phyloP scores from a whole-genome alignment of 2,797 vertebrate species.

The Trichosurus vulpecula region DNA sequence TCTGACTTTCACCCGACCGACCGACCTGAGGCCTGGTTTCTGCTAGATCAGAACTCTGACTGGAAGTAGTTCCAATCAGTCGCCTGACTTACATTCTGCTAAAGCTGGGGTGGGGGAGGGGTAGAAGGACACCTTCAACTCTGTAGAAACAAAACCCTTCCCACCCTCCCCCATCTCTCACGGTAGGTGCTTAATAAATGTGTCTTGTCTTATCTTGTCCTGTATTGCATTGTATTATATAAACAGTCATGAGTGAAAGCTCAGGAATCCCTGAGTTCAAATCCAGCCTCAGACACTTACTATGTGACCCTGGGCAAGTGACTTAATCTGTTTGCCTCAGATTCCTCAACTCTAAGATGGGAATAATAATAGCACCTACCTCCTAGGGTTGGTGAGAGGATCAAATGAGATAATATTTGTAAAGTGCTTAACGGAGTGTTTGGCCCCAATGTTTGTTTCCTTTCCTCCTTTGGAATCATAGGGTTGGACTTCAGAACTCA shows the following conservation, averaged over 20 bases:
- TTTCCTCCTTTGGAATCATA: too few relatives aligned
- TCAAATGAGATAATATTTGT: not conserved
- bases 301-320: not conserved
- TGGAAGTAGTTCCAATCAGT: too few relatives aligned
- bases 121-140: too few relatives aligned
- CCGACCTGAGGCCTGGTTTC: too few relatives aligned
- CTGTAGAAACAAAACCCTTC: too few relatives aligned
- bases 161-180: too few relatives aligned
- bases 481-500: too few relatives aligned
- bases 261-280: not conserved
- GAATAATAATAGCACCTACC: not conserved
- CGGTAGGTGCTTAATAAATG: not conserved
- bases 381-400: not conserved
- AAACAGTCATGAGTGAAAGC: not conserved
- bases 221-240: not conserved
- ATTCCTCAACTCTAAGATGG: not conserved
- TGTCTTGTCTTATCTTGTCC: not conserved
- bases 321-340: not conserved
- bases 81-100: too few relatives aligned
- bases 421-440: not conserved
- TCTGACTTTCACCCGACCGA: too few relatives aligned
- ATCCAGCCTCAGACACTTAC: not conserved
- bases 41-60: too few relatives aligned
- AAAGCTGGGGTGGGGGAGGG: too few relatives aligned
- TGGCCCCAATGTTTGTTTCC: too few relatives aligned